Evolutionary conservation across 2,797 vertebrate genomes (phyloP).

Genomic region (Xenops minutus): DNA sequence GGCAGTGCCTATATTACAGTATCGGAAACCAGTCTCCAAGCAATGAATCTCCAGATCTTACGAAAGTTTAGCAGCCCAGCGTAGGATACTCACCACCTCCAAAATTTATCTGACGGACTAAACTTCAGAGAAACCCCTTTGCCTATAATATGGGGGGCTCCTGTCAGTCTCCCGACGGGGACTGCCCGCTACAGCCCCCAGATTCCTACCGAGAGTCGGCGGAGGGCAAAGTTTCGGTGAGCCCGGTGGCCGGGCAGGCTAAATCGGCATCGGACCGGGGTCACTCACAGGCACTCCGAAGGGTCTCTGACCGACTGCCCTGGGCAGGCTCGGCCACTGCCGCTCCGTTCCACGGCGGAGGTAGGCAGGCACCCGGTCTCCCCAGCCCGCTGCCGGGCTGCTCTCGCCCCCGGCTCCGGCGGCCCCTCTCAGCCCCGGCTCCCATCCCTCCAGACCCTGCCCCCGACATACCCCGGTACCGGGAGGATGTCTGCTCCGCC

Average conservation of each 20-base stretch:
- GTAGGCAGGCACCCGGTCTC: background rate
- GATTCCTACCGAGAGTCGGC: background rate
- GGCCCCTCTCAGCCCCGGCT: background rate
- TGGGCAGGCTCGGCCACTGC: background rate
- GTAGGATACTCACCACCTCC: background rate
- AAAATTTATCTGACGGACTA: background rate
- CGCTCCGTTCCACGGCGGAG: background rate
- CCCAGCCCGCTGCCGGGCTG: background rate
- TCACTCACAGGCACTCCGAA: background rate
- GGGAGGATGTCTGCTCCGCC: background rate
- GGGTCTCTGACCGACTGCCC: background rate
- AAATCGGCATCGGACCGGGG: background rate
- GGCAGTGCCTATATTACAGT: background rate
- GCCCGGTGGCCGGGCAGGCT: too few relatives aligned
- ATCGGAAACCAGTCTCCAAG: background rate
- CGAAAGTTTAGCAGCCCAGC: constrained; percentile 34
- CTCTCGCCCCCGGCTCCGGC: background rate
- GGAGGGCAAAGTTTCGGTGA: background rate
- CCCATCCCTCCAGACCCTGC: background rate
- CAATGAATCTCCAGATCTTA: background rate
- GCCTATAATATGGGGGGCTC: background rate
- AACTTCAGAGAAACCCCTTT: background rate
- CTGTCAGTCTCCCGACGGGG: background rate
- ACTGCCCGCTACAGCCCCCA: background rate
- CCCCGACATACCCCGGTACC: background rate